A percentile compares a stretch with the other conserved stretches of the same genome.
Evolutionary conservation across 1,140 invertebrate species (phyloP).

Genomic region (Elymnias hypermnestra): DNA sequence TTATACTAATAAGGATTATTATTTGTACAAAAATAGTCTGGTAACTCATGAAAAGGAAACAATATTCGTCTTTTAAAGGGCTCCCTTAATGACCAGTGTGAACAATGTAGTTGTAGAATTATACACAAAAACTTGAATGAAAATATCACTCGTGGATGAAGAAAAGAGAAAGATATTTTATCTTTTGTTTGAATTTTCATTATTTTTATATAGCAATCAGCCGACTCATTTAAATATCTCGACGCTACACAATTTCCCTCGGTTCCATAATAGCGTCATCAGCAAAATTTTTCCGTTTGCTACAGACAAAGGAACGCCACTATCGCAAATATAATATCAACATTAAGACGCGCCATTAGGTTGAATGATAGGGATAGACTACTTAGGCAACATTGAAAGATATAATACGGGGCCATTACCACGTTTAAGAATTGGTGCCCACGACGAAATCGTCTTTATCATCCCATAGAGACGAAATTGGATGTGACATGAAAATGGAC

Average conservation of each 20-base stretch:
- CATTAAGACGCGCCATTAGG: slow-evolving; percentile 18
- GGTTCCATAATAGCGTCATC: slow-evolving; percentile 8
- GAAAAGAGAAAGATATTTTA: background rate
- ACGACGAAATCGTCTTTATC: background rate
- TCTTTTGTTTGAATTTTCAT: slow-evolving; percentile 3
- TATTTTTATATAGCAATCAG: slow-evolving; percentile 7
- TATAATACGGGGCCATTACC: slow-evolving; percentile 15
- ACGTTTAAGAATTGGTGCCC: too few species aligned
- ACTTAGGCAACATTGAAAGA: slow-evolving; percentile 7
- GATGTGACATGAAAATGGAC: background rate
- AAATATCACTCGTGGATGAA: background rate
- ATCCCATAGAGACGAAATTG: background rate
- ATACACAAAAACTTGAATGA: too few species aligned
- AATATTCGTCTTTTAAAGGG: too few species aligned
- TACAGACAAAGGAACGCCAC: slow-evolving; percentile 12
- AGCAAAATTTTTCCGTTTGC: slow-evolving; percentile 7
- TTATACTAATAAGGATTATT: too few species aligned
- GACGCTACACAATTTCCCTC: slow-evolving; percentile 2
- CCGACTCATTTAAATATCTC: slow-evolving; percentile 8
- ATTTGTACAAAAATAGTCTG: too few species aligned
- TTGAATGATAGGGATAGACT: slow-evolving; percentile 16
- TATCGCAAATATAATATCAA: slow-evolving; percentile 19
- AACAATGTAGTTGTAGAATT: too few species aligned
- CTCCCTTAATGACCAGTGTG: too few species aligned
- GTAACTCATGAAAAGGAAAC: too few species aligned